Conservation (phyloP, 2,113 vertebrate species). For the Chloropsis hardwickii region DNA sequence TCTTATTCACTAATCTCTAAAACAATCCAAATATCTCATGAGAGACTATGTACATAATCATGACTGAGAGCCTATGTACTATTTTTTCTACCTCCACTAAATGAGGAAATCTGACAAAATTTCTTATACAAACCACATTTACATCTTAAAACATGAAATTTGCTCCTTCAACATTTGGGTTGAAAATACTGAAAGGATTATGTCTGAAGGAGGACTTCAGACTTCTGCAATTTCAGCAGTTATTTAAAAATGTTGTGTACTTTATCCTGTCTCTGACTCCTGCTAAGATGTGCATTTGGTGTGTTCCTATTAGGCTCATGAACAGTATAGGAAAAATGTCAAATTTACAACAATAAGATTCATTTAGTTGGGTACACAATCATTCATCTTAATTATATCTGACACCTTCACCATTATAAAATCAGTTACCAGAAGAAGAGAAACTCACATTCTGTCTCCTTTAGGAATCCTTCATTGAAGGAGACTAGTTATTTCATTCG, state of each 20-base stretch:
- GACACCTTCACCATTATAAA: slow-evolving; percentile 27
- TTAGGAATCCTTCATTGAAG: slow-evolving; percentile 47
- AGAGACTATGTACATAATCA: not conserved
- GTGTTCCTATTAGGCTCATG: slow-evolving; percentile 42
- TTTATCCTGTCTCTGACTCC: not conserved
- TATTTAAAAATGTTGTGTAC: not conserved
- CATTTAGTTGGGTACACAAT: slow-evolving; percentile 41
- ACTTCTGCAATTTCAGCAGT: not conserved
- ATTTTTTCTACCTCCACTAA: not conserved
- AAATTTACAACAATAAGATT: slow-evolving; percentile 61
- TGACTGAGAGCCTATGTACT: not conserved
- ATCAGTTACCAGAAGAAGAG: slow-evolving; percentile 34
- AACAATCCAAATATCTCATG: not conserved
- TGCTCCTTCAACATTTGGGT: not conserved
- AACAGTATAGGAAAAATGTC: slow-evolving; percentile 55
- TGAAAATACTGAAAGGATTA: not conserved
- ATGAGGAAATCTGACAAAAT: not conserved
- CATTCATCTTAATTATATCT: slow-evolving; percentile 67
- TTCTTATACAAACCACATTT: not conserved
- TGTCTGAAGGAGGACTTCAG: not conserved
- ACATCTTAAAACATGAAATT: not conserved
- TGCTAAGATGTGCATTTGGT: slow-evolving; percentile 32
- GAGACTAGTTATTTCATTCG: not conserved
- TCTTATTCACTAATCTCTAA: not conserved
- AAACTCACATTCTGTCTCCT: slow-evolving; percentile 6